Evolutionary conservation across 2,113 vertebrate species (phyloP), one percentile per base, ranked within the genome.

Genomic region (Danio rerio): DNA sequence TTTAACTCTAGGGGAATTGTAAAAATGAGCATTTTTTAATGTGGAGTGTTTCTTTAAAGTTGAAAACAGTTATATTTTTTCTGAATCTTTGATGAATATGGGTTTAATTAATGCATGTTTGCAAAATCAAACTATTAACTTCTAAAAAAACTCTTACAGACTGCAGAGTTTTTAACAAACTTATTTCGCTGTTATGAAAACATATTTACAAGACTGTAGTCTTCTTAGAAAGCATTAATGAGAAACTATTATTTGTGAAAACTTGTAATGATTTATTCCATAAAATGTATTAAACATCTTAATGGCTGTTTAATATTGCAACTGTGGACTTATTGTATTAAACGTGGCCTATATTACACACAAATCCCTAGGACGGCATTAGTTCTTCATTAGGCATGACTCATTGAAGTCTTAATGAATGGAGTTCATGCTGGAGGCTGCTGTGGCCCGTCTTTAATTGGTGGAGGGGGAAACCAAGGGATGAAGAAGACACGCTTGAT

Each of bases 331-430:
- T 45, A 49, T 53, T n/a, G 50, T 59, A 12, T 81, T 81, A 58
- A 49, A 76, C 58, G 3, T 21, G 13, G 58, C 45, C 59, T 63
- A 50, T 42, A 31, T 83, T 83, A 81, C 76, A 85, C 69, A 59
- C 18, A 81, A 72, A 84, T 20, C 79, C 72, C 80, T 52, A 45
- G 72, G 62, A 63, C 81, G 81, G 65, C 72, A 83, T 81, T 80
- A 85, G 58, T 71, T 72, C 31, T 80, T 83, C 81, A 86, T 84
- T 86, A 81, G 62, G 49, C 62, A 6, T 45, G 66, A 62, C 56
- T 73, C 58, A 81, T 81, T 43, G n/a, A 75, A 78, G 82, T 76
- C 62, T 81, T 86, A 89, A 87, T 83, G 66, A 80, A 74, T 83
- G 66, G 70, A 81, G 75, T 20, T 85, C 45, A 47, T 66, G 13